phyloP scores from a whole-genome alignment of 2,113 vertebrate species.

The Ochotona curzoniae region DNA sequence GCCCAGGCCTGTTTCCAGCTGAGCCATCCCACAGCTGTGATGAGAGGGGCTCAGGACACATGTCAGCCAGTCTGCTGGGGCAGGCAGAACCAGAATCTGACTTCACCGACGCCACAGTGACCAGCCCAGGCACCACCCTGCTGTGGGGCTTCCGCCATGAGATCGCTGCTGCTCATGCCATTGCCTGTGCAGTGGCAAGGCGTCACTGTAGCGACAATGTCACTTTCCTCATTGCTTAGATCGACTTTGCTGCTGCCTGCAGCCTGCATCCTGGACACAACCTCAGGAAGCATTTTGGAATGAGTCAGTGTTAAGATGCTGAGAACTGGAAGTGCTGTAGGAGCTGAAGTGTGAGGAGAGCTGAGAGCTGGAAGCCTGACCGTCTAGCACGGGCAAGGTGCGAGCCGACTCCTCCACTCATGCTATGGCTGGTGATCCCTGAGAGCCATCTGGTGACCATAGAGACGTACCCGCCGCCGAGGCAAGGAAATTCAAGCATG shows the following conservation, averaged over 20 bases:
- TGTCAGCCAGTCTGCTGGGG: background rate
- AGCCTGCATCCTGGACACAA: background rate
- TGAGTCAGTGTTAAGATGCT: background rate
- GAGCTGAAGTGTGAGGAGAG: background rate
- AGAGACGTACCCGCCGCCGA: background rate
- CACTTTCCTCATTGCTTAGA: background rate
- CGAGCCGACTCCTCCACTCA: background rate
- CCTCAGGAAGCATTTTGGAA: background rate
- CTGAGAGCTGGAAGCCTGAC: background rate
- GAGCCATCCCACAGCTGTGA: background rate
- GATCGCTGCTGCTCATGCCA: background rate
- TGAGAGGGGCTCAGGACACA: background rate
- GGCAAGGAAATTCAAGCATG: slow-evolving; percentile 5
- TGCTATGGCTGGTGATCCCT: background rate
- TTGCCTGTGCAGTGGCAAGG: background rate
- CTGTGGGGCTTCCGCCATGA: background rate
- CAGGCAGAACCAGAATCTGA: background rate
- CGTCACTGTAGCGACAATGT: background rate
- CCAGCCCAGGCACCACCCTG: background rate
- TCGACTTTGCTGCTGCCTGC: background rate
- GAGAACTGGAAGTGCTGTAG: background rate
- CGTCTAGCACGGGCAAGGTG: background rate
- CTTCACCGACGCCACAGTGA: background rate
- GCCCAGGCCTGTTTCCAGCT: background rate
- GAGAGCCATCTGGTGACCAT: background rate